Evolutionary conservation across 2,113 vertebrate species (phyloP), one percentile per base, ranked within the genome.

Genomic region (Leptosomus discolor): DNA sequence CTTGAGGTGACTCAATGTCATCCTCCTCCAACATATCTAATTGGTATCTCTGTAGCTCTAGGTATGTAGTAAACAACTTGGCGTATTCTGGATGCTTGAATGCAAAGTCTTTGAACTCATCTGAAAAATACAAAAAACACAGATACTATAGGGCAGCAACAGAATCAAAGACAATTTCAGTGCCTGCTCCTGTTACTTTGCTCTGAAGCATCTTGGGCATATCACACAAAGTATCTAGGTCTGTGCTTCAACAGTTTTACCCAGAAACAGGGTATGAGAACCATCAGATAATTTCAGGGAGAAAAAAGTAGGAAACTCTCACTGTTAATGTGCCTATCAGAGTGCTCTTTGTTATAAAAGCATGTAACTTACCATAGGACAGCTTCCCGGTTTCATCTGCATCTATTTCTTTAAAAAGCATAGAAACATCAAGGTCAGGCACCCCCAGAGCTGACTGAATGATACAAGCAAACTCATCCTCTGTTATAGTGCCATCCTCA

Each of bases 31-130:
- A 94, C 11, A 98, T 91, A 43, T 86, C 94, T 12, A 94, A 97
- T 63, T 99, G 99, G 97, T 99, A 98, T 3, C 99, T 98, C 98
- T 99, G 99, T 7, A 99, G 98, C 54, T 99, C 99, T 64, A 99
- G 96, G 97, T 99, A 99, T 1, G 99, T 99, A 65, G 99, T 99
- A 95, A 99, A 99, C 73, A 99, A 97, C 90, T 99, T 99, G 81
- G 99, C 99, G 39, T 99, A 99, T 94, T 99, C 99, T 8, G 99
- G 99, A 93, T 99, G 99, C 58, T 96, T 98, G 34, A 98, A 87
- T 57, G 99, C 99, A 88, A 99, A 99, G 85, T 97, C 77, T 91
- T 98, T 98, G 97, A 99, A 99, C 95, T 99, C 99, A 92, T 95
- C 99, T 99, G 83, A 88, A 97, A 97, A 69, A 88, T 5, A 91